Evolutionary conservation across 2,888 invertebrate species (phyloP).

Genomic region (Axea sp.): DNA sequence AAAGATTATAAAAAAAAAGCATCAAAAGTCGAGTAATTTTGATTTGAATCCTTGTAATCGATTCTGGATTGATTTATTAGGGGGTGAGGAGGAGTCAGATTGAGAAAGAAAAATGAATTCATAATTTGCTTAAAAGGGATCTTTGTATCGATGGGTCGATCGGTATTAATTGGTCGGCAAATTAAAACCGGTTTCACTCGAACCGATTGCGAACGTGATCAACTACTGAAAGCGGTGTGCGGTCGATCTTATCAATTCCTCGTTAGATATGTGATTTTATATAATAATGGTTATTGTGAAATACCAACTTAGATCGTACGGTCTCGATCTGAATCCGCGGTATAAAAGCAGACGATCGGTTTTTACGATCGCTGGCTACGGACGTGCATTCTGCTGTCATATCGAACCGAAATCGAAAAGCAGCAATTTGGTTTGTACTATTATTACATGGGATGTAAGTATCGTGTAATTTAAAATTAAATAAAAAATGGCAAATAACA

Average conservation of each 20-base stretch:
- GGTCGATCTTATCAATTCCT: constrained; percentile 28
- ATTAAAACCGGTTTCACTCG: constrained; percentile 64
- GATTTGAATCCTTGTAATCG: no score
- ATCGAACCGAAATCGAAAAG: constrained; percentile 4
- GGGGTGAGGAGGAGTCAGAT: no score
- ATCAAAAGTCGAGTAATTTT: no score
- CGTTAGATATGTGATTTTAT: constrained; percentile 32
- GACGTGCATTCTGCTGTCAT: constrained; percentile 3
- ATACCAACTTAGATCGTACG: constrained; percentile 13
- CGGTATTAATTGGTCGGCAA: constrained; percentile 66
- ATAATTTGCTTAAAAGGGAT: constrained; percentile 7
- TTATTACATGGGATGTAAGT: constrained; percentile 17
- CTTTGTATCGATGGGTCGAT: constrained; percentile 42
- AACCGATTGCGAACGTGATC: constrained; percentile 37
- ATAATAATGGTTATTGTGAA: constrained; percentile 49
- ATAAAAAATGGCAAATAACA: no score
- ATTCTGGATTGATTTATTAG: no score
- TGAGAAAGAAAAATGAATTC: no score
- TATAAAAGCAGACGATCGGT: constrained; percentile 2
- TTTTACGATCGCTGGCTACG: constrained; percentile 22
- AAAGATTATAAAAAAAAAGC: no score
- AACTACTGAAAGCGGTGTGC: constrained; percentile 37
- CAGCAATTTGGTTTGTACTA: constrained; percentile 7
- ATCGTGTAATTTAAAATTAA: no score
- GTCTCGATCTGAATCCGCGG: constrained; percentile 2